Base-by-base conservation (phyloP, 2,888 invertebrate genomes). In the Drosophila robusta region DNA sequence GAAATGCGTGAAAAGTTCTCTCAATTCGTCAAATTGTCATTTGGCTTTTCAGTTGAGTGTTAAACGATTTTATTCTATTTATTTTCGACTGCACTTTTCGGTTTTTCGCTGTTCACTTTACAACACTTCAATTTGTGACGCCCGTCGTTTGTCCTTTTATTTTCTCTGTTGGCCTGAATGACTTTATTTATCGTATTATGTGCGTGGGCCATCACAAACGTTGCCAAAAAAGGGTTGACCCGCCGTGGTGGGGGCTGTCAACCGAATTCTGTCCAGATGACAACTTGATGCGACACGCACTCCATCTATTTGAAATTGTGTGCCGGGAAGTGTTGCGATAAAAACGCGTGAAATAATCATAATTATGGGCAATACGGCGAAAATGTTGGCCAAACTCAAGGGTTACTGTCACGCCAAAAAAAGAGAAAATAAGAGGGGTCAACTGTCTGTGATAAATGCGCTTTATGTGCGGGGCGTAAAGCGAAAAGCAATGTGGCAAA, bases 21-120 rank as follows among this genome's bases (percentile, higher is more conserved):
- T 55, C 75, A 55, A 74, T 73, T 71, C 70, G 75, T 61, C 71
- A 72, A 75, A 78, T 82, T 85, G 83, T 83, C 86, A 69, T 71
- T 77, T 60, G 75, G 76, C 68, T 58, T 69, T 71, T 58, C 60
- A 68, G 63, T 64, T 61, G 70, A 70, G 76, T 77, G 80, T 86
- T 86, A 70, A 87, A 70, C 75, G 82, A 70, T 83, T 87, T 89
- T 69, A 80, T 84, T 78, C 64, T 78, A 77, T 89, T 81, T 80
- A 71, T 78, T 87, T 71, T 62, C 47, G 61, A 65, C 70, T 79
- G 72, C 83, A 82, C 83, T 76, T 75, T 82, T 73, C 55, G 71
- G 39, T 44, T 74, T 45, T 50, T 18, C 66, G 75, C 46, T 75
- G 78, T 70, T 70, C 82, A 75, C 52, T 78, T 78, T 52, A 51